Conservation (phyloP, 2,113 vertebrate species). For the Promerops cafer region DNA sequence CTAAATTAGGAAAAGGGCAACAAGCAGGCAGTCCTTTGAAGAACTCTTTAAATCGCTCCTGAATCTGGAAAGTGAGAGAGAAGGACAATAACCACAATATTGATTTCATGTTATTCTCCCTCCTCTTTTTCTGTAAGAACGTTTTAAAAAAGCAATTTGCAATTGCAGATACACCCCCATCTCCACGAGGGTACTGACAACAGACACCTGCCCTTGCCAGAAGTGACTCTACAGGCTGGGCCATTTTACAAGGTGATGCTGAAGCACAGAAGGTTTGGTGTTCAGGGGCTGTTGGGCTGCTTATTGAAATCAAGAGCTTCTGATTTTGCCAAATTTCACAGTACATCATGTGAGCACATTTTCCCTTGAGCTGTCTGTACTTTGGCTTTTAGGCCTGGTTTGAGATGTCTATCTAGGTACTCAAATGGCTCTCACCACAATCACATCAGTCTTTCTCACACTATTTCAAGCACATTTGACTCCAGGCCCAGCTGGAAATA, state of each 20-base stretch:
- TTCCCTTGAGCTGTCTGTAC: not conserved
- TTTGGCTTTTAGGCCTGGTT: not conserved
- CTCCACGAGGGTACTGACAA: not conserved
- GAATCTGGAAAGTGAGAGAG: not conserved
- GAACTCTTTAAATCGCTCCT: not conserved
- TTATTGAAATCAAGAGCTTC: not conserved
- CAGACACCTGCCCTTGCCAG: not conserved
- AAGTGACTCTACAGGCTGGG: not conserved
- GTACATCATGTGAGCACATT: not conserved
- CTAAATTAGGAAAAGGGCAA: not conserved
- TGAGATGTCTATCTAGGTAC: not conserved
- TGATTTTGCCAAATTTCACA: not conserved
- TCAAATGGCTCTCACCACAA: not conserved
- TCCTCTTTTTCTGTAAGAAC: not conserved
- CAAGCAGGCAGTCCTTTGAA: not conserved
- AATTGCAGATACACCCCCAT: not conserved
- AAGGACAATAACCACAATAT: not conserved
- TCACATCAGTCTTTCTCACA: not conserved
- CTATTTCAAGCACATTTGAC: not conserved
- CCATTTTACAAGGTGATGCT: not conserved
- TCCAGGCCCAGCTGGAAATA: not conserved
- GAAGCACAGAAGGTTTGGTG: not conserved
- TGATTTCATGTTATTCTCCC: not conserved
- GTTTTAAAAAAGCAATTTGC: not conserved
- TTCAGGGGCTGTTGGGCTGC: not conserved